Conservation (phyloP, 2,888 invertebrate species). For the Parthenolecanium corni region DNA sequence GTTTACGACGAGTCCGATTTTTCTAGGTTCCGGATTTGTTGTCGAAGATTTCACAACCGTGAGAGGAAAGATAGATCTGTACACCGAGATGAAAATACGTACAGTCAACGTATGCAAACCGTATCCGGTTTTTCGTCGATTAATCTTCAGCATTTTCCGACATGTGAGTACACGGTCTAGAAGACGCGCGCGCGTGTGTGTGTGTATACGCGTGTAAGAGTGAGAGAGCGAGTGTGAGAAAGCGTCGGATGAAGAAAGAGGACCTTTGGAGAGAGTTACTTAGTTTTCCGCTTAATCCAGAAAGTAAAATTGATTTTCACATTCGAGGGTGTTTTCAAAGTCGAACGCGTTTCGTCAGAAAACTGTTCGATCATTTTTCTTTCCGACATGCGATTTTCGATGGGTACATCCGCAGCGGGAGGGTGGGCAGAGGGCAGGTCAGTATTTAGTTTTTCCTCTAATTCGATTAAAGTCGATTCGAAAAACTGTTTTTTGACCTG, state of each 20-base stretch:
- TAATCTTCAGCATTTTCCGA: conserved; percentile 25
- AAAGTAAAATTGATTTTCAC: conserved; percentile 21
- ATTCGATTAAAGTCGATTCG: background rate
- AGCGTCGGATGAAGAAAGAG: background rate
- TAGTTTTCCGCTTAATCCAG: conserved; percentile 21
- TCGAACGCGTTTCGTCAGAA: background rate
- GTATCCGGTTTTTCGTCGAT: conserved; percentile 26
- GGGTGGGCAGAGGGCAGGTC: background rate
- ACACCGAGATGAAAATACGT: background rate
- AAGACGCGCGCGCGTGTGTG: background rate
- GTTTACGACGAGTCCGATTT: background rate
- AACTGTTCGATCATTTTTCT: conserved; percentile 9
- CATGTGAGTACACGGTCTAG: background rate
- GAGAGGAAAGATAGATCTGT: background rate
- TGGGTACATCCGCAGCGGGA: background rate
- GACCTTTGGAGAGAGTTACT: background rate
- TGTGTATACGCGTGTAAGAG: background rate
- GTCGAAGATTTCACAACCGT: too few relatives aligned
- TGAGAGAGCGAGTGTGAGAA: background rate
- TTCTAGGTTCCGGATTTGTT: too few relatives aligned
- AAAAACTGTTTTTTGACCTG: background rate
- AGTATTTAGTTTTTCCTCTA: background rate
- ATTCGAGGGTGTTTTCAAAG: background rate
- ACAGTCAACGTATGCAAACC: conserved; percentile 22
- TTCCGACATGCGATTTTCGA: background rate